Evolutionary conservation across 2,888 invertebrate species (phyloP).

Genomic region (Dicyrtoma fusca): DNA sequence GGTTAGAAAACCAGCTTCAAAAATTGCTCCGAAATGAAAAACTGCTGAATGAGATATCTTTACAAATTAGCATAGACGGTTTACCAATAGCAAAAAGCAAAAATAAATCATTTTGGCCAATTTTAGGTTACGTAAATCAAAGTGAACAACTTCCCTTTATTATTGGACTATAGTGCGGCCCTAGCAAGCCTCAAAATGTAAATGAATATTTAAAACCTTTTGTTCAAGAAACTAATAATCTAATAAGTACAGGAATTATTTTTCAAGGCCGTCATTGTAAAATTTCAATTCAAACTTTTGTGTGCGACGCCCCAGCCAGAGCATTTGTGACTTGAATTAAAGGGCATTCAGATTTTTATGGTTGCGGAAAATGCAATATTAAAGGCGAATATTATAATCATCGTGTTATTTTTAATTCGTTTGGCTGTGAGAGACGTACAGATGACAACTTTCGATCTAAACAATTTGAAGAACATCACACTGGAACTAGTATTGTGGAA

Average conservation of each 20-base stretch:
- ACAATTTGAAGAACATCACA: background rate
- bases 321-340: background rate
- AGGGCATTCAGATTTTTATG: background rate
- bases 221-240: background rate
- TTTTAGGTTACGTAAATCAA: background rate
- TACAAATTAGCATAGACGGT: conserved; percentile 3
- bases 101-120: background rate
- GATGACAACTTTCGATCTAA: background rate
- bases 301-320: conserved; percentile 8
- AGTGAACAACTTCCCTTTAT: background rate
- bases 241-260: background rate
- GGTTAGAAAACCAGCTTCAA: background rate
- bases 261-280: background rate
- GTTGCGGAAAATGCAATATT: background rate
- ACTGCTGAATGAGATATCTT: background rate
- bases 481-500: background rate
- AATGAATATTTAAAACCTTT: conserved; percentile 1
- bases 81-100: background rate
- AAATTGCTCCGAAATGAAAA: background rate
- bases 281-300: background rate
- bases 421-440: background rate
- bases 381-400: background rate
- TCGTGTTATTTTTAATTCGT: background rate
- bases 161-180: conserved; percentile 2
- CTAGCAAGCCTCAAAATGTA: background rate